Percentiles rank a stretch among this genome's conserved stretches.
phyloP scores from a whole-genome alignment of 2,113 vertebrate species.

The Amazona guildingii region DNA sequence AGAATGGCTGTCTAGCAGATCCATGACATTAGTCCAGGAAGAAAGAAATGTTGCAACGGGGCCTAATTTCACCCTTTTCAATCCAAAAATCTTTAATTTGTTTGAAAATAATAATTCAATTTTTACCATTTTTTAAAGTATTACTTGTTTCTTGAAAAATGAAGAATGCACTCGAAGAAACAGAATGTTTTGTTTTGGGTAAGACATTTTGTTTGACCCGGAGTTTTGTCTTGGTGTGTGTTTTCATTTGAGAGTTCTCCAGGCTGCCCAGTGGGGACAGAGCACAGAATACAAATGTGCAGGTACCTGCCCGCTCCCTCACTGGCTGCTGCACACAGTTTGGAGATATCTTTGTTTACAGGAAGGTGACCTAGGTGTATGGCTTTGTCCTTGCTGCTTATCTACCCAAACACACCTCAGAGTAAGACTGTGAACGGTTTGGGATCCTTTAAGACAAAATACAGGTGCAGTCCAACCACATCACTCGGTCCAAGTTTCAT shows the following conservation, averaged over 20 bases:
- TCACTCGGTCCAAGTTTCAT: neutral
- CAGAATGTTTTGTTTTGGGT: neutral
- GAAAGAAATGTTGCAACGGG: neutral
- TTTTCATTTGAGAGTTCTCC: neutral
- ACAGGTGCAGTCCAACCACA: neutral
- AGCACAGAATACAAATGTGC: accelerated
- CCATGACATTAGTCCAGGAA: neutral
- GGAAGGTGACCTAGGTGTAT: neutral
- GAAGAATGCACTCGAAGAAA: neutral
- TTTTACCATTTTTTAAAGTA: neutral
- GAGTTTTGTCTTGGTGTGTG: neutral
- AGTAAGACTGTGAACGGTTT: constrained; percentile 27
- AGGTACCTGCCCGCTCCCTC: neutral
- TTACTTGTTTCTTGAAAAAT: neutral
- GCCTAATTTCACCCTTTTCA: neutral
- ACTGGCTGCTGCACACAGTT: neutral
- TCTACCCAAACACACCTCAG: constrained; percentile 31
- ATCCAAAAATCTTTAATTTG: neutral
- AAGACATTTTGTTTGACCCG: neutral
- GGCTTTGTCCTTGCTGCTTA: constrained; percentile 24
- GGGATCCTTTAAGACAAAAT: neutral
- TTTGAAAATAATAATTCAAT: neutral
- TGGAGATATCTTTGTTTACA: neutral
- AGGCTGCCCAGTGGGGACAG: neutral
- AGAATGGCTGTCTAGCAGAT: neutral